These are phyloP conservation scores for Calephelis nemesis DNA, from an alignment of 1,140 invertebrate genomes.

Conservation along the genomic window DNA sequence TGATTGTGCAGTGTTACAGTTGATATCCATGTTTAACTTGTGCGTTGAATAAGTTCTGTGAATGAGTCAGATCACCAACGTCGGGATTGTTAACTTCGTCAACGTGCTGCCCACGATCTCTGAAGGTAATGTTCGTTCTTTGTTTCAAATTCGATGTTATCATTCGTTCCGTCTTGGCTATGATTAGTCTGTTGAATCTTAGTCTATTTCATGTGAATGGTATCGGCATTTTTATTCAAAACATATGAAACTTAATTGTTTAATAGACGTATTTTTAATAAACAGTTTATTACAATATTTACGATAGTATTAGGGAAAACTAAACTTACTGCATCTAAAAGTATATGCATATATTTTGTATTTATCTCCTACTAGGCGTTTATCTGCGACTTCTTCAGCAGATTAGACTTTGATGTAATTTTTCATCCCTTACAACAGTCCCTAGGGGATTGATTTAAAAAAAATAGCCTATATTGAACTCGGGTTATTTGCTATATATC, in stretches of 20 bases:
- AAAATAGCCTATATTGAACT: too few species aligned
- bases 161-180: not conserved
- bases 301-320: too few species aligned
- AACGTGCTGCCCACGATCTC: slow-evolving; percentile 75
- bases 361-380: too few species aligned
- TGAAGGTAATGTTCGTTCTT: slow-evolving; percentile 54
- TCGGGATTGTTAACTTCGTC: slow-evolving; percentile 74
- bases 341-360: too few species aligned
- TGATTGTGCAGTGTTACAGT: slow-evolving; percentile 64
- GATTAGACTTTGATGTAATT: too few species aligned
- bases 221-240: not conserved
- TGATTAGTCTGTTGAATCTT: not conserved
- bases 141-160: slow-evolving; percentile 7
- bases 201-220: not conserved
- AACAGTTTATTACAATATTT: too few species aligned
- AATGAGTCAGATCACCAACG: slow-evolving; percentile 76
- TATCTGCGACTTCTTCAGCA: too few species aligned
- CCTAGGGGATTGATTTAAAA: too few species aligned
- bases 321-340: too few species aligned
- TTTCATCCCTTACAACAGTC: too few species aligned
- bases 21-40: slow-evolving; percentile 14
- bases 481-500: too few species aligned
- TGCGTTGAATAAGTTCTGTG: slow-evolving; percentile 61
- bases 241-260: not conserved
- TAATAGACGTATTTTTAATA: too few species aligned